Evolutionary conservation across 2,888 invertebrate species (phyloP), one percentile per base, ranked within the genome.

Genomic region (Cistogaster globosa): DNA sequence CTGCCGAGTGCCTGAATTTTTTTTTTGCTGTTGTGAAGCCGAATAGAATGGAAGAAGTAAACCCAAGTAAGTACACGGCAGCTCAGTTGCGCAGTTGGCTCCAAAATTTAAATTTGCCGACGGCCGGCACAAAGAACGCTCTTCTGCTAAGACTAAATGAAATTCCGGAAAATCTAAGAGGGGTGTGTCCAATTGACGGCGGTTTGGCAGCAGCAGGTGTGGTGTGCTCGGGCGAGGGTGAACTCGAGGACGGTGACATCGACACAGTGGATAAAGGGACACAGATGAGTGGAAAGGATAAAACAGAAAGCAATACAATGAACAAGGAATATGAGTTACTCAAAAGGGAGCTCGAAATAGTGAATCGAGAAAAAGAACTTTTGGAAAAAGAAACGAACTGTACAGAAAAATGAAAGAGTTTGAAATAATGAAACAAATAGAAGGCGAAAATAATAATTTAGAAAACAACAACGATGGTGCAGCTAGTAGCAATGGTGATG

Each of bases 341-440:
- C 2, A 20, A 58, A 14, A 57, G 18, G 45, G 71, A 71, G 45
- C 32, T 58, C 2, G 75, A 75, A 57, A 6, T 75, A 26, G 20
- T 75, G 18, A 75, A 48, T 18, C 55, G 22, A 58, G 45, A 75
- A 5, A 65, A 32, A 2, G 45, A 75, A 16, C n/a, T 75, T 36
- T 48, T 65, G 20, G 32, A 14, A 1, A 63, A 45, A 2, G 65
- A 75, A 75, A 75, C 26, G 45, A 74, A 68, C 67, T 68, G 42
- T 67, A 55, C 53, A 62, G 26, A 55, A 48, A 45, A 38, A 72
- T 38, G 9, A 58, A 79, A 36, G 58, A 65, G 26, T 55, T 48
- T 5, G 36, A 62, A 16, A 65, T 51, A 65, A 22, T 69, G 8
- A 42, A 16, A 58, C n/a, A n/a, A n/a, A n/a, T n/a, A n/a, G n/a